A percentile compares a stretch with the other conserved stretches of the same genome.
Evolutionary conservation across 2,797 vertebrate genomes (phyloP).

Genomic region (Miichthys miiuy): DNA sequence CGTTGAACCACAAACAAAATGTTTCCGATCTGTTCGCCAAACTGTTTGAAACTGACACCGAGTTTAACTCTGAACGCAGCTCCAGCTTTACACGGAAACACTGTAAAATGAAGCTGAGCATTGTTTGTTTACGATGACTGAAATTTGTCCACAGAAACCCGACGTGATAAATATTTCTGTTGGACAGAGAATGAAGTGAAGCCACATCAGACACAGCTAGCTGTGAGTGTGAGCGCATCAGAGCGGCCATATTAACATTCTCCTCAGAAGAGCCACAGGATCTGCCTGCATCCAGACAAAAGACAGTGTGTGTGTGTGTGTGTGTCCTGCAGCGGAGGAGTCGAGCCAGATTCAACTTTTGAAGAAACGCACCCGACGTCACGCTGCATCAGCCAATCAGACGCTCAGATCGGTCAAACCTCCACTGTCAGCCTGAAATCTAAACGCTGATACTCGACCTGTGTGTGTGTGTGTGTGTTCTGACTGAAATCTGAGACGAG

Average conservation of each 20-base stretch:
- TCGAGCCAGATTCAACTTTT: too few relatives aligned
- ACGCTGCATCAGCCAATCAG: too few relatives aligned
- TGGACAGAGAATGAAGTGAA: not conserved
- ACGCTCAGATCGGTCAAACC: too few relatives aligned
- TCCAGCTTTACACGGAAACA: not conserved
- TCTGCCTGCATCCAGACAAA: conserved; percentile 85
- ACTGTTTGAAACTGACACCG: not conserved
- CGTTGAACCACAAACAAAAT: not conserved
- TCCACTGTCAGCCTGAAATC: too few relatives aligned
- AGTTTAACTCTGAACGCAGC: not conserved
- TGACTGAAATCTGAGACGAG: conserved; percentile 7
- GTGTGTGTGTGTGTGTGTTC: conserved; percentile 40
- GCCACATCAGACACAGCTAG: not conserved
- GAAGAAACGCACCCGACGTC: too few relatives aligned
- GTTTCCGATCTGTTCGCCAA: not conserved
- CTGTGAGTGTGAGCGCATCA: conserved; percentile 47
- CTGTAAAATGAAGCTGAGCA: not conserved
- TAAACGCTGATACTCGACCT: not conserved
- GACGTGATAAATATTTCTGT: not conserved
- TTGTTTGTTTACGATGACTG: not conserved
- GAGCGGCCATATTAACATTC: conserved; percentile 84
- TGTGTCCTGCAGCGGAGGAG: conserved; percentile 6
- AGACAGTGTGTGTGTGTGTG: conserved; percentile 68
- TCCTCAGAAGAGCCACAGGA: conserved; percentile 81
- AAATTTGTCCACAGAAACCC: not conserved